Base-by-base conservation (phyloP, 2,797 vertebrate genomes). In the Phalloptychus januarius region DNA sequence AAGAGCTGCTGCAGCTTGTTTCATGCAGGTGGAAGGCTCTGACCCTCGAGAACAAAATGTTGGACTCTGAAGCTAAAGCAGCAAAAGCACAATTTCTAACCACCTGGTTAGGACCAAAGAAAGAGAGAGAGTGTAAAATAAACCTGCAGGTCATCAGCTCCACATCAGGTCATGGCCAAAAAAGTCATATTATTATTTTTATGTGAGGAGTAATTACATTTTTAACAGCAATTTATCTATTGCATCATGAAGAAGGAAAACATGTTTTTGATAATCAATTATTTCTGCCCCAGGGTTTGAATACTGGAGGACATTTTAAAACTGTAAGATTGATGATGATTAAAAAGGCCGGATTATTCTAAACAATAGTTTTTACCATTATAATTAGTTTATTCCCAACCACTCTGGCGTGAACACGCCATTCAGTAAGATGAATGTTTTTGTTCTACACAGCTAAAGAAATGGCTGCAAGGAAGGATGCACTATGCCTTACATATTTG, bases 21-120 rank as follows among this genome's bases (percentile, higher is more conserved):
- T 65, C 63, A 40, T 65, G 63, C 10, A 23, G 63, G 18, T 65
- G 36, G 10, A 65, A 65, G n/a, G 70, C 70, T 71, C 15, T 46
- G 70, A 46, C 44, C 70, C 46, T 71, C n/a, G 44, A 36, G 44
- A 71, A 28, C 13, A 45, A 7, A 48, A 46, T 31, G 44, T 28
- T 46, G 28, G 28, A 71, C 28, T 28, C 28, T 71, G 44, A 71
- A 56, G 42, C 28, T 71, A n/a, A 71, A 56, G 50, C 72, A 40
- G 72, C 15, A 74, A 38, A 69, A 48, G 10, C 63, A 50, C 18
- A 4, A 16, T 15, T 52, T 73, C 54, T 10, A 40, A 56, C 52
- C 38, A 74, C 50, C 38, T 74, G 72, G 25, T 42, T n/a, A 28
- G 11, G 8, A 5, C 36, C 23, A 16, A 15, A 73, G 23, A 25